Evolutionary conservation across 2,888 invertebrate species (phyloP), one percentile per base, ranked within the genome.

Genomic region (Hirtodrosophila trivittata): DNA sequence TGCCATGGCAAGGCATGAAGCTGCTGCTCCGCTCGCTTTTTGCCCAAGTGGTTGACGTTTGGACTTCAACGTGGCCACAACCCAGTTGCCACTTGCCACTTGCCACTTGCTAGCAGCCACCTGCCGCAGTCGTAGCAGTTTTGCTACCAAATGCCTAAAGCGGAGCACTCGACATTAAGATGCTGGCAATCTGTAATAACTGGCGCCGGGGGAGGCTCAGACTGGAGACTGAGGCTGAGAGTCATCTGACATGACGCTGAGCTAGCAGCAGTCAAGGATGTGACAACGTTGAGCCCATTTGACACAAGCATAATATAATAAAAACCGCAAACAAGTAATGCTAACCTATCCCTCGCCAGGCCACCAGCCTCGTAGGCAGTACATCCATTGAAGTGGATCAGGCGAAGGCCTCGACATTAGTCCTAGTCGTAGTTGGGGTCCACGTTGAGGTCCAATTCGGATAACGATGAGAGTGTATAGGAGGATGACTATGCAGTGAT

Each of bases 251-350:
- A 77, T 68, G 66, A 58, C 50, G 82, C 76, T 76, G 76, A 76
- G 76, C 82, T 64, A 57, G 76, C 78, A 77, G 73, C 81, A 58
- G 57, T 69, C 63, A 73, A 73, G 81, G 54, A 77, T 77, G 75
- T 78, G 78, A 78, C 85, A 85, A 75, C 63, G 66, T 68, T 85
- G 85, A 81, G 83, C 80, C 76, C 83, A 76, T 78, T 75, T 81
- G 86, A 81, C 80, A 73, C 75, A 75, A 78, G 67, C 67, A 75
- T 82, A 86, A 85, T 82, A 80, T 84, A 82, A 85, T 83, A 81
- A 83, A 73, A 81, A 78, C 77, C 77, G 75, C 82, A 78, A 78
- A 81, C 85, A 84, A 84, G 85, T 63, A 81, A 84, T 69, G 66
- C 62, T 70, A 66, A 57, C 37, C 52, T 28, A 38, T 33, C 28